These are phyloP conservation scores for Paraescarpia echinospica DNA, from an alignment of 1,140 invertebrate genomes.

Conservation along the genomic window DNA sequence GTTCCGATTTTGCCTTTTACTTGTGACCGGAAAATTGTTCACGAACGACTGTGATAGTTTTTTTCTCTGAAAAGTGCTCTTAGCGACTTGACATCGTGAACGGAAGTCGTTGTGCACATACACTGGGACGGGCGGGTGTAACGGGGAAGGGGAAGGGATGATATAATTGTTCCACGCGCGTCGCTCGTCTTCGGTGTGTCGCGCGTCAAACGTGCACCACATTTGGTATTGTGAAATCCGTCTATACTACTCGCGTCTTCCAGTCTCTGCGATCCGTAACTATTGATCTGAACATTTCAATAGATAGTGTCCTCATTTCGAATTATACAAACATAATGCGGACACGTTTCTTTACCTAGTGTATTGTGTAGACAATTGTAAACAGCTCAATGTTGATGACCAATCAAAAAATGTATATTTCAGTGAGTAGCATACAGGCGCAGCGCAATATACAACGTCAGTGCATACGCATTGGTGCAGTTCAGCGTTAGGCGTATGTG, in stretches of 20 bases:
- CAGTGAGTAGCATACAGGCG: too few species aligned
- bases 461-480: too few species aligned
- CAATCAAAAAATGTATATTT: too few species aligned
- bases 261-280: neutral
- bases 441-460: too few species aligned
- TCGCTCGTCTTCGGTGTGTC: neutral
- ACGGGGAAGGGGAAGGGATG: neutral
- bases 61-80: slow-evolving; percentile 5
- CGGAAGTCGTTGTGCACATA: neutral
- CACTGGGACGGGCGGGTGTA: neutral
- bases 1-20: slow-evolving; percentile 1
- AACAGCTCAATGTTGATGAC: too few species aligned
- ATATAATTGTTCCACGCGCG: neutral
- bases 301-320: too few species aligned
- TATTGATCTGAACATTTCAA: neutral
- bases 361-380: too few species aligned
- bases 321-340: too few species aligned
- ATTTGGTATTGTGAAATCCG: too few species aligned
- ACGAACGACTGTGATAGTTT: slow-evolving; percentile 5
- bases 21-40: neutral
- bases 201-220: neutral
- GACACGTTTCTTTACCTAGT: too few species aligned
- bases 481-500: too few species aligned
- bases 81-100: neutral
- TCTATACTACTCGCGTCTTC: too few species aligned